Conservation (phyloP, 2,113 vertebrate species). For the Cricetomys ansorgei region DNA sequence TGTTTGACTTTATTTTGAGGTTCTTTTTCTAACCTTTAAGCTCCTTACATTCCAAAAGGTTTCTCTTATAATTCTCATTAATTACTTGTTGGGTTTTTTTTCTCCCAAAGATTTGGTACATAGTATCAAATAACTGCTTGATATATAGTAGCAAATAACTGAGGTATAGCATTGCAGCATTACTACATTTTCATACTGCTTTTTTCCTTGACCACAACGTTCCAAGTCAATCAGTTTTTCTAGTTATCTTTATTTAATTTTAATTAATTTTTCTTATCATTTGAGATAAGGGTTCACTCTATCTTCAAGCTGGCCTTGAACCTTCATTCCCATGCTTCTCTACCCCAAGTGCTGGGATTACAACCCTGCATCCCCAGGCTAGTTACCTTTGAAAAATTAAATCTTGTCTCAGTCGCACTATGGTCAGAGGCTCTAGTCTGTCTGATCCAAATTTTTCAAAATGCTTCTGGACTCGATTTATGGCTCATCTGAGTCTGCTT, state of each 20-base stretch:
- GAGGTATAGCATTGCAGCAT: background rate
- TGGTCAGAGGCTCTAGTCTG: background rate
- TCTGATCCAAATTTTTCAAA: background rate
- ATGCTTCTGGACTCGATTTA: background rate
- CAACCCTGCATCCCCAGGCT: background rate
- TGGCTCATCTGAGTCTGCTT: background rate
- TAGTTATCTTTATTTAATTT: background rate
- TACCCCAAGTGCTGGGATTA: background rate
- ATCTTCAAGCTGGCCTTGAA: background rate
- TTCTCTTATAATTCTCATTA: slow-evolving; percentile 21
- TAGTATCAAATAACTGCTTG: slow-evolving; percentile 10
- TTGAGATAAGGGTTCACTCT: background rate
- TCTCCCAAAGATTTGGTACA: background rate
- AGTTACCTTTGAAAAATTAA: background rate
- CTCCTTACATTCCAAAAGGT: background rate
- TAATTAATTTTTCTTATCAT: background rate
- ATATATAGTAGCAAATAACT: background rate
- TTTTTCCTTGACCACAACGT: background rate
- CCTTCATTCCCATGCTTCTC: background rate
- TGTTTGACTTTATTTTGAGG: background rate
- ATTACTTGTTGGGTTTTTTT: background rate
- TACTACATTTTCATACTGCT: background rate
- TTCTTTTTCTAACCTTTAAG: slow-evolving; percentile 17
- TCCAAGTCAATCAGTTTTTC: background rate
- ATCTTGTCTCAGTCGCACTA: background rate